These are phyloP conservation scores for Cyclina sinensis DNA, from an alignment of 1,140 invertebrate species.

Conservation along the genomic window DNA sequence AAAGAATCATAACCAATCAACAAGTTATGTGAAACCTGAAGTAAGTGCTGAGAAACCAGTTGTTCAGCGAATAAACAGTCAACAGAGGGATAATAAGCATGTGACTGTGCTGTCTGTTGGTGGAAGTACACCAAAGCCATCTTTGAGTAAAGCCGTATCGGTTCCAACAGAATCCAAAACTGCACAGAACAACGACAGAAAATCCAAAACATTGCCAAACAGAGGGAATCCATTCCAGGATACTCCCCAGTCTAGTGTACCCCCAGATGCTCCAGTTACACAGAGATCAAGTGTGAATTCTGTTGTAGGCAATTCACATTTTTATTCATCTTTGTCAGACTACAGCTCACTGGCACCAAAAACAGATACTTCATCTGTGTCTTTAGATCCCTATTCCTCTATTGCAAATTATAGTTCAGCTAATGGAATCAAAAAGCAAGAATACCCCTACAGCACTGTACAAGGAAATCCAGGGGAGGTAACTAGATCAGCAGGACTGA, in stretches of 20 bases:
- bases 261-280: conserved; percentile 1
- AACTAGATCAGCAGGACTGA: not conserved
- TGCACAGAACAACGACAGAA: not conserved
- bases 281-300: conserved; percentile 27
- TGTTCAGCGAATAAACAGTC: not conserved
- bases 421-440: not conserved
- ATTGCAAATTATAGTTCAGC: conserved; percentile 2
- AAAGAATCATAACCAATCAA: not conserved
- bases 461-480: not conserved
- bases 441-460: not conserved
- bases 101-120: conserved; percentile 37
- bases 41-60: not conserved
- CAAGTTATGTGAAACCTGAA: not conserved
- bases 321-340: conserved; percentile 14
- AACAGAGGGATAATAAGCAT: conserved; percentile 17
- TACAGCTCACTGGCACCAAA: conserved; percentile 17
- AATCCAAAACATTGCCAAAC: conserved; percentile 45
- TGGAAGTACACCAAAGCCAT: not conserved
- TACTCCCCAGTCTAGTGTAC: conserved; percentile 42
- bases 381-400: not conserved
- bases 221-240: not conserved
- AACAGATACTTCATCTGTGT: not conserved
- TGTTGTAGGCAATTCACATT: not conserved
- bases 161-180: not conserved
- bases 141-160: not conserved